phyloP scores from a whole-genome alignment of 2,888 invertebrate genomes.

The Abscondita cerata region DNA sequence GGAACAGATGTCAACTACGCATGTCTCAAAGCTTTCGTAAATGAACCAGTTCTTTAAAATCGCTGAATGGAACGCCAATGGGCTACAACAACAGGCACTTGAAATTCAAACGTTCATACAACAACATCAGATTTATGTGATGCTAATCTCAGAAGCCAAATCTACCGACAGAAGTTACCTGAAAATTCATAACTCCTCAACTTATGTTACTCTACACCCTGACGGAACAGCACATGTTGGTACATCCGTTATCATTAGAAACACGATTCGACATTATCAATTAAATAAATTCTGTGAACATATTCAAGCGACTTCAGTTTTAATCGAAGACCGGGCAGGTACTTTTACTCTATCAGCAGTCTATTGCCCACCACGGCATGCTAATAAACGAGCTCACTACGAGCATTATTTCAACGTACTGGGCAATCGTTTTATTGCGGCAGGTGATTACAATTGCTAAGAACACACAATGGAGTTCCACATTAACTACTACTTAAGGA shows the following conservation, averaged over 20 bases:
- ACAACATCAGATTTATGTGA: too few relatives aligned
- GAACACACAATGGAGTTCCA: neutral
- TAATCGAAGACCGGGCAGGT: neutral
- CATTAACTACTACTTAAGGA: slow-evolving; percentile 4
- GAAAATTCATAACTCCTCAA: neutral
- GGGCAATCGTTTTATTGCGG: slow-evolving; percentile 3
- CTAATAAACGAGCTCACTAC: slow-evolving; percentile 9
- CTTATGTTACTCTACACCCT: neutral
- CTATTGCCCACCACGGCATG: slow-evolving; percentile 15
- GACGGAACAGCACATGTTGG: neutral
- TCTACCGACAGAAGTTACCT: neutral
- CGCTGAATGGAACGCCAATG: too few relatives aligned
- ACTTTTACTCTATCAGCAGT: slow-evolving; percentile 7
- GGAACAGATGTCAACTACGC: too few relatives aligned
- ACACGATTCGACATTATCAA: too few relatives aligned
- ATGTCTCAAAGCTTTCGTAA: too few relatives aligned
- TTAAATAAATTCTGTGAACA: neutral
- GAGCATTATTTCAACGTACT: slow-evolving; percentile 10
- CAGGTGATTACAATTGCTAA: too few relatives aligned
- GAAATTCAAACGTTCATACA: too few relatives aligned
- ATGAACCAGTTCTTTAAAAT: too few relatives aligned
- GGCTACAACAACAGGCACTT: too few relatives aligned
- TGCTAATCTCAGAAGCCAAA: neutral
- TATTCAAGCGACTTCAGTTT: too few relatives aligned
- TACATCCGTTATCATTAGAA: too few relatives aligned